phyloP scores from a whole-genome alignment of 2,113 vertebrate genomes.

The Apteryx owenii region DNA sequence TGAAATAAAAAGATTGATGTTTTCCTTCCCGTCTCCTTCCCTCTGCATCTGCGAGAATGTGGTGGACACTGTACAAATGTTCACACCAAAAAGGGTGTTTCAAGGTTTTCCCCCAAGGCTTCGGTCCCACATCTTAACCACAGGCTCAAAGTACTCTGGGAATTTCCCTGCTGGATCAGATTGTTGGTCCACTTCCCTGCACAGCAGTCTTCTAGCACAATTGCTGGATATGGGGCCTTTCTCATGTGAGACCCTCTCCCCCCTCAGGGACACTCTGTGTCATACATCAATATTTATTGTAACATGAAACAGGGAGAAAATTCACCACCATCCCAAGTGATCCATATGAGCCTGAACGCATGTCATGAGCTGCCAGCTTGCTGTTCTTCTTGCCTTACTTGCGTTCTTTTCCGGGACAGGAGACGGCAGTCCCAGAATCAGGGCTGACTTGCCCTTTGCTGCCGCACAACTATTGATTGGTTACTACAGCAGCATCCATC shows the following conservation, averaged over 20 bases:
- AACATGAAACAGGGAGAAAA: background rate
- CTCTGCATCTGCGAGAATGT: fast-evolving
- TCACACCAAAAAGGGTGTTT: too few species aligned
- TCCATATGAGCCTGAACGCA: background rate
- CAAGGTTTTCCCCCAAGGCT: background rate
- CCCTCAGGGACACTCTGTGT: background rate
- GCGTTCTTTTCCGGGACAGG: background rate
- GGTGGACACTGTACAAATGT: fast-evolving
- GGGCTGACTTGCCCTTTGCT: background rate
- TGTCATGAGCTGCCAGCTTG: background rate
- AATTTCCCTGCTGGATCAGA: background rate
- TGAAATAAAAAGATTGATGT: slow-evolving; percentile 73
- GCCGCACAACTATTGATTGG: background rate
- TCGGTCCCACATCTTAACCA: background rate
- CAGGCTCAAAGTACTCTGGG: background rate
- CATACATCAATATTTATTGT: background rate
- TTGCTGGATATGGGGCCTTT: background rate
- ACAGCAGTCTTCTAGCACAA: background rate
- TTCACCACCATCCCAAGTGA: background rate
- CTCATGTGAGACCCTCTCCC: background rate
- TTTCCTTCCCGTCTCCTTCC: slow-evolving; percentile 22
- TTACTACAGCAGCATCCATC: background rate
- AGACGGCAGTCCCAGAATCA: fast-evolving
- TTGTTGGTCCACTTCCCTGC: background rate
- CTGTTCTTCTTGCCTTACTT: background rate